Conservation (phyloP, 2,113 vertebrate species). For the Pteropus alecto region DNA sequence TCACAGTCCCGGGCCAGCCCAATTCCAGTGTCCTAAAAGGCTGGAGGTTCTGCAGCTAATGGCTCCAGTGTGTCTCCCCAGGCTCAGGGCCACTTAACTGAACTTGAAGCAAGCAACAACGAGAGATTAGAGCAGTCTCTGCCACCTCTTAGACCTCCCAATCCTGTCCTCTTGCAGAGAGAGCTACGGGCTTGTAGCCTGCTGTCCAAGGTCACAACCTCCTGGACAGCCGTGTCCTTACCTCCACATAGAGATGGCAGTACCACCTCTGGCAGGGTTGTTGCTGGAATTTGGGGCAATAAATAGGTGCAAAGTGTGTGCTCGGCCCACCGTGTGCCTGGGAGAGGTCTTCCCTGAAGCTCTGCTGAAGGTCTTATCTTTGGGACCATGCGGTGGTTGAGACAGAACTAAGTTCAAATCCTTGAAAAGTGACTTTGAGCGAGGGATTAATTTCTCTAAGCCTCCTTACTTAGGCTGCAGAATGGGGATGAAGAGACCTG, state of each 20-base stretch:
- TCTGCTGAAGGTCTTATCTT: background rate
- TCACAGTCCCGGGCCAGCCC: background rate
- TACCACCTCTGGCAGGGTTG: fast-evolving
- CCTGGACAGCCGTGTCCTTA: background rate
- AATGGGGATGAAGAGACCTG: background rate
- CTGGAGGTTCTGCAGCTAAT: background rate
- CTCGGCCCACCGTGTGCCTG: fast-evolving
- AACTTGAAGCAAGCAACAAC: fast-evolving
- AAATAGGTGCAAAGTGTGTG: background rate
- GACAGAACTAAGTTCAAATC: background rate
- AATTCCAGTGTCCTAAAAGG: background rate
- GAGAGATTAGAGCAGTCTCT: fast-evolving
- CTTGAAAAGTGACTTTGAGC: background rate
- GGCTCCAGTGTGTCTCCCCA: background rate
- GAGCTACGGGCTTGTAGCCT: background rate
- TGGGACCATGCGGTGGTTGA: background rate
- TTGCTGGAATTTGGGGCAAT: background rate
- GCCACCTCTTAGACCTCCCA: background rate
- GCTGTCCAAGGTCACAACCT: background rate
- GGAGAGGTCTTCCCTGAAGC: background rate
- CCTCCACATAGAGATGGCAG: background rate
- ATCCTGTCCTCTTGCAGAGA: background rate
- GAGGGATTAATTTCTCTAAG: background rate
- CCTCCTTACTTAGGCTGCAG: background rate
- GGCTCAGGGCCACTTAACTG: background rate